Conservation (phyloP, 1,140 invertebrate species). For the Daktulosphaira vitifoliae region DNA sequence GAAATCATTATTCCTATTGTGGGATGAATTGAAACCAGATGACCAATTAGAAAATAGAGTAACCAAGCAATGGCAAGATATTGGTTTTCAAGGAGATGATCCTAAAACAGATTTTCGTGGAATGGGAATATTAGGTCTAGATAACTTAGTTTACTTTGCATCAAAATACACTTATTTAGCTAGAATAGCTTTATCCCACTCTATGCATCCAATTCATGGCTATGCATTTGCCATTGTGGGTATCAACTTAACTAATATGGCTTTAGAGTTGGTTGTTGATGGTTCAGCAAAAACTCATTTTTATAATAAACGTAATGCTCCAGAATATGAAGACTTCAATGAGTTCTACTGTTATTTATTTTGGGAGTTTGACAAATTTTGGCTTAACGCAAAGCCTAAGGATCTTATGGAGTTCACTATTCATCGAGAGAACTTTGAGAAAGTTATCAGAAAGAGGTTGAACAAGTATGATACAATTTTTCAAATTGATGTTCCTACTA, state of each 20-base stretch:
- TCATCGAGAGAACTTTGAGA: constrained; percentile 76
- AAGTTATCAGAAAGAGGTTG: constrained; percentile 54
- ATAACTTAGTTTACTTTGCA: constrained; percentile 86
- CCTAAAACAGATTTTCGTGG: constrained; percentile 96
- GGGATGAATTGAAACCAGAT: constrained; percentile 69
- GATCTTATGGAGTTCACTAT: constrained; percentile 92
- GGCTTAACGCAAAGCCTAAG: constrained; percentile 79
- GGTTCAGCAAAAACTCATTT: constrained; percentile 84
- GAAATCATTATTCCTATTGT: constrained; percentile 65
- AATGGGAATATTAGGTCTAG: constrained; percentile 90
- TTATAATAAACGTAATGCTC: constrained; percentile 72
- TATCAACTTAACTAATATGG: constrained; percentile 91
- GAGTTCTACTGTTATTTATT: constrained; percentile 90
- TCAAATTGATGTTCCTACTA: constrained; percentile 62
- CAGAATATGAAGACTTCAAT: constrained; percentile 74
- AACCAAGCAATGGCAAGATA: constrained; percentile 87
- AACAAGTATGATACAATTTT: constrained; percentile 57
- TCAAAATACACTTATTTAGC: constrained; percentile 69
- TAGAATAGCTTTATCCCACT: constrained; percentile 74
- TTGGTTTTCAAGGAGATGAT: constrained; percentile 92
- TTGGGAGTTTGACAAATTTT: constrained; percentile 87
- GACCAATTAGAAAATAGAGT: constrained; percentile 58
- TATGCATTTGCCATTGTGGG: constrained; percentile 83
- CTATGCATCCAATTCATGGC: constrained; percentile 78
- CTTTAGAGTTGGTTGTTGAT: constrained; percentile 67